Percentiles rank a stretch among this genome's conserved stretches.
phyloP scores from a whole-genome alignment of 2,888 invertebrate species.

The Trissonchulus sp. region DNA sequence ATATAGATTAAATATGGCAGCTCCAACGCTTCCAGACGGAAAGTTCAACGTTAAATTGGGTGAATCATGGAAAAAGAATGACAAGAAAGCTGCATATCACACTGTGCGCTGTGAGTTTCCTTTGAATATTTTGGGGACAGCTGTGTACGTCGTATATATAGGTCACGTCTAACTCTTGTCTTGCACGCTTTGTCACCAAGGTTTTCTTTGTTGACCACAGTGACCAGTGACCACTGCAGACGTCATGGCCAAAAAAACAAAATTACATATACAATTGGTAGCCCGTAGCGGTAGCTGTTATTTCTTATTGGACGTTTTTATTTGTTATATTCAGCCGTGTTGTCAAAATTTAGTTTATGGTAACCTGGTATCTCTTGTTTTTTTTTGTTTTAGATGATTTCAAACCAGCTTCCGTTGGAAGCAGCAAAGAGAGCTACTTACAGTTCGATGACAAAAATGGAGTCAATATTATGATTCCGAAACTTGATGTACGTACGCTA shows the following conservation, averaged over 20 bases:
- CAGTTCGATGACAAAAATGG: conserved; percentile 77
- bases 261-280: no score
- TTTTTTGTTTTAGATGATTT: conserved; percentile 76
- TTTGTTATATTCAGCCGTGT: no score
- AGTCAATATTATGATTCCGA: conserved; percentile 82
- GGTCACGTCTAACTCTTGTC: no score
- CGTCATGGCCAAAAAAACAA: no score
- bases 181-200: no score
- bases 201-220: no score
- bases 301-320: no score
- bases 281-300: no score
- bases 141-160: no score
- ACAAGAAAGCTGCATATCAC: not conserved
- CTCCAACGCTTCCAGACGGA: not conserved
- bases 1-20: not conserved
- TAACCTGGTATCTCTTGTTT: not conserved
- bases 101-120: not conserved
- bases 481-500: conserved; percentile 71
- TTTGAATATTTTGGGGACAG: no score
- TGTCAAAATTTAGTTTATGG: no score
- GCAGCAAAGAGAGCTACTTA: conserved; percentile 78
- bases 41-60: not conserved
- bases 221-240: no score
- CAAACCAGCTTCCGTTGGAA: conserved; percentile 94
- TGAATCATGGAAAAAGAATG: not conserved